Evolutionary conservation across 2,113 vertebrate genomes (phyloP), one percentile per base, ranked within the genome.

Genomic region (Rhea americana): DNA sequence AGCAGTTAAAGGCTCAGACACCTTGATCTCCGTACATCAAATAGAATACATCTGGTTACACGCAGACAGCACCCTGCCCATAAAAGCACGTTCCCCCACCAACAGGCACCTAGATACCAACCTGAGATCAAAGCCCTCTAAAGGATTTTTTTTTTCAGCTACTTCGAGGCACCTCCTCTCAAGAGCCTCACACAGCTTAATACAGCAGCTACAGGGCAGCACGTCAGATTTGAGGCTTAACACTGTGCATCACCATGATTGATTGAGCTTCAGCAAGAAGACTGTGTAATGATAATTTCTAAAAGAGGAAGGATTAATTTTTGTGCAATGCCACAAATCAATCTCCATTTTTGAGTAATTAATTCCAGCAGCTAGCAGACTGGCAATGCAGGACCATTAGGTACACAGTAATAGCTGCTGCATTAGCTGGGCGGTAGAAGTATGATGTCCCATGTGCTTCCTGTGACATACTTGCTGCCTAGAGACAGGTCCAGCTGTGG

Each of bases 1-100:
- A 95, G 56, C 55, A 87, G 86, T 18, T 94, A 92, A 90, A 90
- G 55, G 50, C 70, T 93, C 73, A 0, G 0, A 87, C 71, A 85
- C 88, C 95, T 95, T 93, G 77, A 94, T 95, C 86, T 90, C 1
- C 0, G 19, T 28, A 90, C 90, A 95, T 95, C 86, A 96, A 93
- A 90, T 21, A 87, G 86, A 91, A 94, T 86, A 74, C 56, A 89
- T 82, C 80, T 93, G 56, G 74, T 82, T 73, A 55, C 50, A 70
- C 3, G n/a, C 59, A 95, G 67, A 56, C 50, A 70, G 45, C 70
- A 76, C 32, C 63, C 71, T 86, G 84, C 55, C 82, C 43, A 56
- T 72, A 73, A 77, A 93, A 81, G 77, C n/a, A 82, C 32, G 48
- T 53, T 58, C 47, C 22, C 51, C 12, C 15, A 47, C 80, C 5